phyloP scores from a whole-genome alignment of 2,888 invertebrate genomes.

The Podabrus alpinus region DNA sequence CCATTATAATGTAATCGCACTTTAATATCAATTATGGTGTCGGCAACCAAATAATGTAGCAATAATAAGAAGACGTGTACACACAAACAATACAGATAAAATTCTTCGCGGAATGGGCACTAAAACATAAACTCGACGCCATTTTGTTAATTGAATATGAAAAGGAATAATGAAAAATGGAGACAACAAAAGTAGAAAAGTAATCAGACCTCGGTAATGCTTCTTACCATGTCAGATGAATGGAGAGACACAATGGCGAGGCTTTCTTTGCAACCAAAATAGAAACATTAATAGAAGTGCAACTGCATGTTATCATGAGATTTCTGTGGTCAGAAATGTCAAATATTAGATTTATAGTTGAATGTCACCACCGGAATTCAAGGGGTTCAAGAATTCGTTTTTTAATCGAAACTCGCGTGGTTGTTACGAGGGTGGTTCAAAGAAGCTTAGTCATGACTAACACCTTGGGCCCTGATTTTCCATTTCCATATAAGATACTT shows the following conservation, averaged over 20 bases:
- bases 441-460: background rate
- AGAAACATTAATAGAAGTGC: background rate
- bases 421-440: background rate
- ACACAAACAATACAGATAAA: background rate
- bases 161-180: background rate
- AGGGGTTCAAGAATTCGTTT: background rate
- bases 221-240: background rate
- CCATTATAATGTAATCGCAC: constrained; percentile 15
- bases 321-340: background rate
- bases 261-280: background rate
- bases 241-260: background rate
- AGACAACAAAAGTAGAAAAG: background rate
- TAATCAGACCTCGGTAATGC: background rate
- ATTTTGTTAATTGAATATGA: background rate
- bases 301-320: background rate
- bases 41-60: constrained; percentile 11
- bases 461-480: background rate
- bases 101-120: background rate
- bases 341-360: background rate
- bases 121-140: background rate
- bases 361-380: background rate
- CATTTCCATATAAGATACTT: background rate
- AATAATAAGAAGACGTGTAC: constrained; percentile 20
- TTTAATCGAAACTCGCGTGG: background rate
- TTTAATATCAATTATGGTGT: constrained; percentile 25